These are phyloP conservation scores for Anastrepha obliqua DNA, from an alignment of 1,140 invertebrate genomes.

Conservation along the genomic window DNA sequence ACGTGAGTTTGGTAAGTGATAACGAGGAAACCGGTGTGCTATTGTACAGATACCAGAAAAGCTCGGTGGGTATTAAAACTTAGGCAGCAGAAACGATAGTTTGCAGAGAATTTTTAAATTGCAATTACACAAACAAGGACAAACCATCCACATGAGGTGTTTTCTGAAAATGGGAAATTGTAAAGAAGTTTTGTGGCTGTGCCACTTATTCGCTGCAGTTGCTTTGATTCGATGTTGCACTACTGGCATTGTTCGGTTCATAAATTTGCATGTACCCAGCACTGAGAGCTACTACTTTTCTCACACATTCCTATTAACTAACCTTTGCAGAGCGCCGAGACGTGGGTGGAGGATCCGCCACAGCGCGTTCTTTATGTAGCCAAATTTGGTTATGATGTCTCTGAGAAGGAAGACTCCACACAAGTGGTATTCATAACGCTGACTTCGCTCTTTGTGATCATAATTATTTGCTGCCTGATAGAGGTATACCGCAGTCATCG, in stretches of 20 bases:
- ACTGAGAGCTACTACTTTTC: neutral
- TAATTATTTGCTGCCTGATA: constrained; percentile 79
- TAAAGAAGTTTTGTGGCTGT: neutral
- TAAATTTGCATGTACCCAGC: neutral
- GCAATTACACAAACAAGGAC: neutral
- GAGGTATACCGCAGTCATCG: constrained; percentile 81
- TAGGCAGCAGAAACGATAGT: neutral
- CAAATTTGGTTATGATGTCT: constrained; percentile 80
- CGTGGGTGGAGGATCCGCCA: constrained; percentile 88
- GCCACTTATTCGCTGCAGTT: neutral
- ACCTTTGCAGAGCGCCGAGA: constrained; percentile 77
- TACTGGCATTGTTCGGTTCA: neutral
- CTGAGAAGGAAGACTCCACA: constrained; percentile 84
- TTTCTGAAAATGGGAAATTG: neutral
- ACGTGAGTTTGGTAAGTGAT: constrained; percentile 79
- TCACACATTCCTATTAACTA: neutral
- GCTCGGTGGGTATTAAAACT: neutral
- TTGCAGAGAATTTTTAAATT: neutral
- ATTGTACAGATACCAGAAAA: neutral
- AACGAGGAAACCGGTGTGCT: neutral
- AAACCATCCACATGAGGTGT: neutral
- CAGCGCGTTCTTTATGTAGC: constrained; percentile 83
- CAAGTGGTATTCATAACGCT: constrained; percentile 84
- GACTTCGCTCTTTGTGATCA: constrained; percentile 81
- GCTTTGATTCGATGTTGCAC: neutral